Base-by-base conservation (phyloP, 2,888 invertebrate species). In the Tupiocoris notatus region DNA sequence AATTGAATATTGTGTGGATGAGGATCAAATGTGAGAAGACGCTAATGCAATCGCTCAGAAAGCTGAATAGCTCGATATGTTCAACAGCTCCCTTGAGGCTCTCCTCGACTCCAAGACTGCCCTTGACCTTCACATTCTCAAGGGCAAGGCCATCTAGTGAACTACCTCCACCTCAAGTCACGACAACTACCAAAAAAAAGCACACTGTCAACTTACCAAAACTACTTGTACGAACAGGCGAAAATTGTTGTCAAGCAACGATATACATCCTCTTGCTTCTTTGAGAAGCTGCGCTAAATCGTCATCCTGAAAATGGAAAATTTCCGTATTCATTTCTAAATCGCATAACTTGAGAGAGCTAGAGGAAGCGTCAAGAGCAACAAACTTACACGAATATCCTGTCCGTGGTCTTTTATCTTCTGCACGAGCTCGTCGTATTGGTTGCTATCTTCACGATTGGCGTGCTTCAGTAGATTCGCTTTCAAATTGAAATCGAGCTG, bases 211-310 rank as follows among this genome's bases (percentile, higher is more conserved):
- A 75, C 81, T 80, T 79, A 82, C 82, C 64, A 91, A 83, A 22
- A 91, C 79, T 1, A 87, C 87, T 83, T 90, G 88, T 2, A 90
- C 86, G 80, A 91, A 86, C 64, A 86, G 81, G 78, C 86, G 85
- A 79, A 89, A 86, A 75, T 86, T 85, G 23, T 87, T 85, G 77
- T 86, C 87, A 21, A 91, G 82, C 18, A 88, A 81, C n/a, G 88
- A 86, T 23, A 89, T 86, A 80, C 88, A 87, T 79, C 87, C 85
- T 59, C 86, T 86, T 0, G 88, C 86, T 81, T 89, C 88, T 59
- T 82, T 82, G 18, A 91, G 81, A 58, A 90, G 83, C 21, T 85
- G 83, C n/a, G 85, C 80, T 21, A 91, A 84, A 79, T 90, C 89
- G 3, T 82, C 82, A 81, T 90, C 90, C 86, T 88, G 80, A 85